A percentile compares a stretch with the other conserved stretches of the same genome.
phyloP scores from a whole-genome alignment of 37 sponge, comb jelly and placozoan genomes.

The Tethya wilhelma region DNA sequence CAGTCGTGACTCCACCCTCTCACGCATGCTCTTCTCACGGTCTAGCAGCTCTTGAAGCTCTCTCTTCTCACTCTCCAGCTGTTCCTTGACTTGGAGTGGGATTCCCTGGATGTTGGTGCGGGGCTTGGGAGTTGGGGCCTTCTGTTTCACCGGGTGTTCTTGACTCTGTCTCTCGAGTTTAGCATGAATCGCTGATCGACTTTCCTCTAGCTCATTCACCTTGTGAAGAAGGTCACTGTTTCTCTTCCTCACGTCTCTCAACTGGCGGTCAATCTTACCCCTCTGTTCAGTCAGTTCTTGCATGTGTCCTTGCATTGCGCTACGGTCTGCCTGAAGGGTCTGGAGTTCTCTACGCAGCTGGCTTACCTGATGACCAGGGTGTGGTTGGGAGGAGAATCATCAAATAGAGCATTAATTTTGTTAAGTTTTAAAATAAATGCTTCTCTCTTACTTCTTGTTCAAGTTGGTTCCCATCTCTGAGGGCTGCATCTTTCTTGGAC shows the following conservation, averaged over 20 bases:
- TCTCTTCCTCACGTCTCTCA: background rate
- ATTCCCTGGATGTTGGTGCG: background rate
- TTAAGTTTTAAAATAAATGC: no score
- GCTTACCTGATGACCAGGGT: no score
- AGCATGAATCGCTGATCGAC: background rate
- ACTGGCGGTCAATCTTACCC: background rate
- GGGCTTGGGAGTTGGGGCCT: conserved; percentile 16
- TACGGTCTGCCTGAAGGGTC: no score
- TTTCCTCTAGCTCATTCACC: background rate
- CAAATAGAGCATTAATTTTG: no score
- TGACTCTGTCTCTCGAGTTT: background rate
- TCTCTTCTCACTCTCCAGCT: conserved; percentile 24
- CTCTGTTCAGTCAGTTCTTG: conserved; percentile 8
- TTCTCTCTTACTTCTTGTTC: no score
- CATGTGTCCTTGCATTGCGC: background rate
- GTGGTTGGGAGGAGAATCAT: no score
- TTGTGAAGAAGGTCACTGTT: background rate
- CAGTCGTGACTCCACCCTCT: background rate
- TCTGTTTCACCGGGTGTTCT: background rate
- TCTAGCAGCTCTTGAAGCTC: background rate
- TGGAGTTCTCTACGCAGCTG: no score
- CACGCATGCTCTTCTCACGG: background rate
- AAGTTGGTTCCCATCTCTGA: conserved; percentile 6
- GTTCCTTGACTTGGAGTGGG: background rate
- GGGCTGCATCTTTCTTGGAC: background rate